Evolutionary conservation across 2,797 vertebrate species (phyloP).

Genomic region (Gadopsis bispinosus): DNA sequence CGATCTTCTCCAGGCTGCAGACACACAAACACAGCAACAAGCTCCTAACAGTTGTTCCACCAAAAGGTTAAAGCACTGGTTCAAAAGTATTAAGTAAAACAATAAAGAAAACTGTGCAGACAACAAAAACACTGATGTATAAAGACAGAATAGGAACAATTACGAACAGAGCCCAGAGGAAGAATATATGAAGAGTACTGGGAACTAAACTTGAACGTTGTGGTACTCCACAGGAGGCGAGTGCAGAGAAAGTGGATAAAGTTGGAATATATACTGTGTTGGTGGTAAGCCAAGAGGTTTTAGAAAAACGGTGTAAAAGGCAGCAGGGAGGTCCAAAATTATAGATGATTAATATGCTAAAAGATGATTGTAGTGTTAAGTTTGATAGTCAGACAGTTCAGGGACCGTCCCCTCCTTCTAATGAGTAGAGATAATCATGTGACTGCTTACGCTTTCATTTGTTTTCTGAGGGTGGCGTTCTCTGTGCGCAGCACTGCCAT

Average conservation of each 20-base stretch:
- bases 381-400: neutral
- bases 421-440: neutral
- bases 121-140: neutral
- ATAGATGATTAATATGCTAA: neutral
- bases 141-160: neutral
- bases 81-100: neutral
- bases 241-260: neutral
- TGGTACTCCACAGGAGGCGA: neutral
- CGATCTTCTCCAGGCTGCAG: slow-evolving; percentile 63
- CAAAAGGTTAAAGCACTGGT: neutral
- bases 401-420: neutral
- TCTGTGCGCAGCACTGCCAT: slow-evolving; percentile 58
- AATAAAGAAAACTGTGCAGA: neutral
- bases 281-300: too few relatives aligned
- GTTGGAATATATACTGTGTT: neutral
- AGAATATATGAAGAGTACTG: neutral
- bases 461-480: slow-evolving; percentile 57
- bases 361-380: neutral
- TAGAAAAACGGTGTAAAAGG: neutral
- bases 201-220: too few relatives aligned
- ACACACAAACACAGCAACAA: slow-evolving; percentile 33
- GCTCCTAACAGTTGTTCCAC: neutral
- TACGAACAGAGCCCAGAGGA: neutral
- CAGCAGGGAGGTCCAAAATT: neutral
- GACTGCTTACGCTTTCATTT: slow-evolving; percentile 61